These are phyloP conservation scores for Pogonophryne albipinna DNA, from an alignment of 2,797 vertebrate genomes.

Conservation along the genomic window DNA sequence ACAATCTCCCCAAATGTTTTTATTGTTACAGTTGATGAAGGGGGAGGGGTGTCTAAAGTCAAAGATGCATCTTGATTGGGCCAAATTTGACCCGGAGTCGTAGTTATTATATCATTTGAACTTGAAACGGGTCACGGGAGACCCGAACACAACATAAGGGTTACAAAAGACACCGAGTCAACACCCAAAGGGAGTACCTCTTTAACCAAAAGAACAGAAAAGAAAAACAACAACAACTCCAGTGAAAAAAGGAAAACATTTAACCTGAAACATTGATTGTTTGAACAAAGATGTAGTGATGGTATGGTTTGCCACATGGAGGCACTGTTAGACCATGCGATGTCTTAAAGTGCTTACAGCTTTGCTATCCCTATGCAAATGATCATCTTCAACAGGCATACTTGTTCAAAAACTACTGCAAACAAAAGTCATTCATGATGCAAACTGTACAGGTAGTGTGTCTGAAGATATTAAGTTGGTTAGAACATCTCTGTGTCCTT, in stretches of 20 bases:
- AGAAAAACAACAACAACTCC: too few species aligned
- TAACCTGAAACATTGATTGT: not conserved
- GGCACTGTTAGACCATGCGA: slow-evolving; percentile 33
- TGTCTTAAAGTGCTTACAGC: not conserved
- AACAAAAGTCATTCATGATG: not conserved
- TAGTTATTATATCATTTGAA: too few species aligned
- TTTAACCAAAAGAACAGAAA: not conserved
- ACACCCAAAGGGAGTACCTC: not conserved
- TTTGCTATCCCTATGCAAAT: not conserved
- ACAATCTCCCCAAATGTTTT: too few species aligned
- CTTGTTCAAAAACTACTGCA: not conserved
- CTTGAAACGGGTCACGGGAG: too few species aligned
- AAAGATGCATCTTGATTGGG: too few species aligned
- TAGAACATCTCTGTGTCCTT: not conserved
- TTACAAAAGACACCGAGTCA: not conserved
- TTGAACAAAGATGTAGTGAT: not conserved
- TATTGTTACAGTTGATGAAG: too few species aligned
- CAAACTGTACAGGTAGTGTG: slow-evolving; percentile 19
- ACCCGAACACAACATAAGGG: too few species aligned
- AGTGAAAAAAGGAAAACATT: not conserved
- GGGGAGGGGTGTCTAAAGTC: too few species aligned
- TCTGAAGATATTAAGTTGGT: not conserved
- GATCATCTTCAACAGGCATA: not conserved
- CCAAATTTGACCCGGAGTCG: too few species aligned
- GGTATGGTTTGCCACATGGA: slow-evolving; percentile 30